Conservation (phyloP, 1,140 invertebrate species). For the Drosophila kanapiae region DNA sequence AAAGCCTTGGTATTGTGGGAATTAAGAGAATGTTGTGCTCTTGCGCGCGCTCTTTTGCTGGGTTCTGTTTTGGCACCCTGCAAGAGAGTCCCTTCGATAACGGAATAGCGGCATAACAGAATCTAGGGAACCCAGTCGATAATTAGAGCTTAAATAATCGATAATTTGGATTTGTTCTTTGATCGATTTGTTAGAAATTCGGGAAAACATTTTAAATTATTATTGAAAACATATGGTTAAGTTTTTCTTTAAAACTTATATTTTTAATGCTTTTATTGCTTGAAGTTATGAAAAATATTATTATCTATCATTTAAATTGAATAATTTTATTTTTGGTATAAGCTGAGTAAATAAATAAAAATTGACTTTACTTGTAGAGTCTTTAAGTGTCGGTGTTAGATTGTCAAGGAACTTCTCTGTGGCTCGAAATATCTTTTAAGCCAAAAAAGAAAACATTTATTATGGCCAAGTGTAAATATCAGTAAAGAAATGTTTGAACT, state of each 20-base stretch:
- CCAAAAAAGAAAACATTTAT: conserved; percentile 1
- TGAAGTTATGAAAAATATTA: background rate
- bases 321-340: too few species aligned
- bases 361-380: background rate
- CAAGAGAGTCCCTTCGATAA: background rate
- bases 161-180: background rate
- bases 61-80: conserved; percentile 6
- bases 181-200: too few species aligned
- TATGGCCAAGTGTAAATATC: too few species aligned
- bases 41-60: background rate
- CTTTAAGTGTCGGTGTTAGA: background rate
- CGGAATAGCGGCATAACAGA: background rate
- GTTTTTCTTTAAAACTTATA: background rate
- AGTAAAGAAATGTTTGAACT: background rate
- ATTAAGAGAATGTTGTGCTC: conserved; percentile 19
- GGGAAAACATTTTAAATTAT: background rate
- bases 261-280: background rate
- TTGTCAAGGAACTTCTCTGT: background rate
- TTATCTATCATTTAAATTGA: background rate
- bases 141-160: background rate
- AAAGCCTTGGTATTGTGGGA: background rate
- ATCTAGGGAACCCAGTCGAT: too few species aligned
- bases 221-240: background rate
- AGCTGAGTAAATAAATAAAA: too few species aligned
- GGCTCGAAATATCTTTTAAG: background rate